These are phyloP conservation scores for Lophius americanus DNA, from an alignment of 2,797 vertebrate genomes.

Conservation along the genomic window DNA sequence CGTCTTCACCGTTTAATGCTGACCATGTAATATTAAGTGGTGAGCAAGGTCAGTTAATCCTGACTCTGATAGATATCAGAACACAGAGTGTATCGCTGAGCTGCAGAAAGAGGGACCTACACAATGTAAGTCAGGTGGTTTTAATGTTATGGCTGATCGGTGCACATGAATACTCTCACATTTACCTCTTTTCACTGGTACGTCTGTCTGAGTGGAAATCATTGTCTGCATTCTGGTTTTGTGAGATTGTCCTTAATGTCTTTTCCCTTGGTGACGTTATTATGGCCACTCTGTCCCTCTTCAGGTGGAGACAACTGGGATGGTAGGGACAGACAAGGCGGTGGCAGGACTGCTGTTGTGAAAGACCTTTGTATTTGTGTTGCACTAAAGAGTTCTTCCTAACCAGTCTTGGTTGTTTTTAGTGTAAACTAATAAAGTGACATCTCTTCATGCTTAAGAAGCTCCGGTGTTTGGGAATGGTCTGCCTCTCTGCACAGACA, in stretches of 20 bases:
- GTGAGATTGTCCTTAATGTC: constrained; percentile 5
- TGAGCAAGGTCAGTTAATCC: no score
- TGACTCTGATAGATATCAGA: no score
- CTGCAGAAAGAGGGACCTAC: no score
- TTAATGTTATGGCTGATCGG: no score
- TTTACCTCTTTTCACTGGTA: not conserved
- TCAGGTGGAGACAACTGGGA: constrained; percentile 85
- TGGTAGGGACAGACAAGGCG: constrained; percentile 78
- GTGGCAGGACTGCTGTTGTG: constrained; percentile 19
- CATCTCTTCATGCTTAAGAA: not conserved
- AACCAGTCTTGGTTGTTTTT: constrained; percentile 57
- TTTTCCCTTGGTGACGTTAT: constrained; percentile 29
- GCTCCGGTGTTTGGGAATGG: constrained; percentile 41
- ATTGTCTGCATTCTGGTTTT: constrained; percentile 2
- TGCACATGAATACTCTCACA: not conserved
- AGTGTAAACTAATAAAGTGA: constrained; percentile 56
- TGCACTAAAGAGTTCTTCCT: constrained; percentile 59
- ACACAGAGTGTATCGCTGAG: no score
- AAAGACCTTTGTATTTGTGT: constrained; percentile 50
- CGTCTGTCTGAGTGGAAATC: not conserved
- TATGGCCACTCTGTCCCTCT: constrained; percentile 49
- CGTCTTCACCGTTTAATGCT: no score
- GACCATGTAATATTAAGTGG: no score
- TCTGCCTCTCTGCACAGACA: constrained; percentile 49
- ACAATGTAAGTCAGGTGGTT: no score